A percentile compares a stretch with the other conserved stretches of the same genome.
Evolutionary conservation across 2,113 vertebrate genomes (phyloP).

Genomic region (Cavia aperea): DNA sequence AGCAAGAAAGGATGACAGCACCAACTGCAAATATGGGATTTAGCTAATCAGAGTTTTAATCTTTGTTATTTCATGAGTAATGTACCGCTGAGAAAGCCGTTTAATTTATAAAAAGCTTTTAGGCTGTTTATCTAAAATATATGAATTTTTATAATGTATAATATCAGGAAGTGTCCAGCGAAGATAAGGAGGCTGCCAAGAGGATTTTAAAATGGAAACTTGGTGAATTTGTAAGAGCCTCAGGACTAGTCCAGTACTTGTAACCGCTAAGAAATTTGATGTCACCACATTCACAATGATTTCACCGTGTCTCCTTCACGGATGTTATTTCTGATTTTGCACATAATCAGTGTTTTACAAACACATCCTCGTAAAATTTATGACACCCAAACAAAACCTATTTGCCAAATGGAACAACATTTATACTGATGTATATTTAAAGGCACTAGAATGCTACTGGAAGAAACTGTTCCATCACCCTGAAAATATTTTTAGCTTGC

Average conservation of each 20-base stretch:
- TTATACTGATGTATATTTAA: constrained; percentile 7
- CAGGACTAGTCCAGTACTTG: not conserved
- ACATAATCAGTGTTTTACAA: not conserved
- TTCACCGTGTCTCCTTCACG: not conserved
- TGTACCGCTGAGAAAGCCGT: not conserved
- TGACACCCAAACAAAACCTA: not conserved
- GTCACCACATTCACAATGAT: not conserved
- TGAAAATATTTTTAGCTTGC: not conserved
- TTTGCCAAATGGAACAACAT: not conserved
- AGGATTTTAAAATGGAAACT: not conserved
- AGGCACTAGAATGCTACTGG: not conserved
- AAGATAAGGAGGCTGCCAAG: not conserved
- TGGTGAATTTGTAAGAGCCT: not conserved
- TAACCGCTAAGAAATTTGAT: not conserved
- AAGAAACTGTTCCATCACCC: not conserved
- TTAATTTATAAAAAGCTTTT: constrained; percentile 8
- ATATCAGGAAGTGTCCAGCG: not conserved
- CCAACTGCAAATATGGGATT: not conserved
- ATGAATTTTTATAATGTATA: not conserved
- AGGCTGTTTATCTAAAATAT: not conserved
- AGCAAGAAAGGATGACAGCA: not conserved
- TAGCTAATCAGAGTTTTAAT: not conserved
- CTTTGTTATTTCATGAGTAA: not conserved
- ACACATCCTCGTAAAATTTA: not conserved
- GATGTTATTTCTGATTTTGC: not conserved